Evolutionary conservation across 2,888 invertebrate genomes (phyloP), one percentile per base, ranked within the genome.

Genomic region (Fragum fragum): DNA sequence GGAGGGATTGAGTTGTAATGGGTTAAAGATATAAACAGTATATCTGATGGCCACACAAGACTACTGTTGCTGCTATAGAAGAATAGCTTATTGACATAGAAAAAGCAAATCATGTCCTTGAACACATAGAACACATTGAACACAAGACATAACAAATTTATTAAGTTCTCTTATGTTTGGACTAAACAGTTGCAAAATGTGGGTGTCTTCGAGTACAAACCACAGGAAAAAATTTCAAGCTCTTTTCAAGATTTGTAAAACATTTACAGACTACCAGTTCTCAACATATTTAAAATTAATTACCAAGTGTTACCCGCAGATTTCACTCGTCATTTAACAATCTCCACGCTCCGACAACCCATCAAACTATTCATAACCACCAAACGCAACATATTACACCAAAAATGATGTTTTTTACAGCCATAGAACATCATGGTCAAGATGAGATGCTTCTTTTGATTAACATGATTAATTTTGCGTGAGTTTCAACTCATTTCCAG

Each of bases 291-390:
- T 57, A 57, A 57, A 57, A 57, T 26, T 57, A 57, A 57, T 57
- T 57, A 57, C 21, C 3, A 14, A 57, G 57, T 57, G 21, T 57
- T 3, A 26, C 28, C 61, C 61, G 18, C n/a, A 61, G 32, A 18
- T 61, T 61, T 61, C 61, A 61, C 61, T 61, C 61, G 18, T 61
- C 61, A 18, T 18, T 26, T 61, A 61, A 61, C 61, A 57, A 57
- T 57, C 29, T 18, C 32, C 29, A 23, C n/a, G 61, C 61, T 61
- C 26, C 29, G 29, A 26, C 28, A 61, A 61, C 32, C 61, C 29
- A 61, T 61, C 61, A 61, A 61, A 28, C 23, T 28, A 61, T 61
- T 57, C 57, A 57, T 21, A 57, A 57, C 57, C 57, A 57, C 57
- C 21, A 23, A 26, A 57, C 57, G 26, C 23, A 57, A 57, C 57